Conservation (phyloP, 2,113 vertebrate genomes). For the Hypocryptadius cinnamomeus region DNA sequence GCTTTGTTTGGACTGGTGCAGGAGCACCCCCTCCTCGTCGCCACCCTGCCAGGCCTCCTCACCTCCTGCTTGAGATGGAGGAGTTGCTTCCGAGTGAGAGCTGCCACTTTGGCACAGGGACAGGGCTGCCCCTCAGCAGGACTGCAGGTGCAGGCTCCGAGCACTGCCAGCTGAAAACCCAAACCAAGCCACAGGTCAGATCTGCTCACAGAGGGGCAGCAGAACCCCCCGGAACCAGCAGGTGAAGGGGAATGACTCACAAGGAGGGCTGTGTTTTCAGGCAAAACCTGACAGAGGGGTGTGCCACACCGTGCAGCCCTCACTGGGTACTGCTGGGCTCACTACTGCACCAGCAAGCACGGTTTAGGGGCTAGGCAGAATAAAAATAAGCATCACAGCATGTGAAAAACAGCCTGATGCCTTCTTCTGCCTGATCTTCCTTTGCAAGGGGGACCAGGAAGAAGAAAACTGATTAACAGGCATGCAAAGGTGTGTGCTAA, state of each 20-base stretch:
- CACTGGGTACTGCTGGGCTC: not conserved
- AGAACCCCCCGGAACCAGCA: not conserved
- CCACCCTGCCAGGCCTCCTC: not conserved
- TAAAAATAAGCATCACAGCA: not conserved
- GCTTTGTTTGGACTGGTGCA: not conserved
- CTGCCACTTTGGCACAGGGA: slow-evolving; percentile 77
- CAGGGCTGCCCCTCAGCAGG: slow-evolving; percentile 67
- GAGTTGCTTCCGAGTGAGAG: slow-evolving; percentile 77
- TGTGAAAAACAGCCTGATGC: not conserved
- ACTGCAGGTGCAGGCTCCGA: slow-evolving; percentile 80
- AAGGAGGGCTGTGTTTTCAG: fast-evolving
- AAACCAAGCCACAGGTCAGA: not conserved
- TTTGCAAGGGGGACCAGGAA: not conserved
- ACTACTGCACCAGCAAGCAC: not conserved
- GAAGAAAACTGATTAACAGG: not conserved
- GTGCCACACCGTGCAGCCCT: not conserved
- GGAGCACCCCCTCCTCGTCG: not conserved
- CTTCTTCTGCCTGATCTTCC: not conserved
- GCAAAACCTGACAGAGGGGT: not conserved
- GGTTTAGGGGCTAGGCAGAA: not conserved
- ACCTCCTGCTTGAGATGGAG: slow-evolving; percentile 86
- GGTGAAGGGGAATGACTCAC: not conserved
- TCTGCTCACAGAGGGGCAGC: not conserved
- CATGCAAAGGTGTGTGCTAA: not conserved
- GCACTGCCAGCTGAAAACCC: slow-evolving; percentile 77